Percentiles rank a stretch among this genome's conserved stretches.
Conservation (phyloP, 2,113 vertebrate genomes). For the Cranoglanis bouderius region DNA sequence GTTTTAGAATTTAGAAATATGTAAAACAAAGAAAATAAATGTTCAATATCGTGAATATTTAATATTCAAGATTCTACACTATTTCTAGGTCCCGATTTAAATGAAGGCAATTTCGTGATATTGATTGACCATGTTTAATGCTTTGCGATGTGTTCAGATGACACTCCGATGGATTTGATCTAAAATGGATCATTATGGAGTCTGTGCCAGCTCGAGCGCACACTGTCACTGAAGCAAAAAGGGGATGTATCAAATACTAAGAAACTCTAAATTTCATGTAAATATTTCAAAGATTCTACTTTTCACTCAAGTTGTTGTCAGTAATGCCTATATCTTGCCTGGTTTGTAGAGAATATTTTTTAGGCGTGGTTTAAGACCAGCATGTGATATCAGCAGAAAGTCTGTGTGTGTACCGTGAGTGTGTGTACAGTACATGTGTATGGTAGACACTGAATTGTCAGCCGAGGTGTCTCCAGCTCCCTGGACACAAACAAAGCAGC, state of each 20-base stretch:
- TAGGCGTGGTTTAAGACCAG: background rate
- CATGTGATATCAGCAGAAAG: background rate
- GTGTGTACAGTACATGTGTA: background rate
- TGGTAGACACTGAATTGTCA: background rate
- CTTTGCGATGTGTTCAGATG: no score
- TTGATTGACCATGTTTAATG: no score
- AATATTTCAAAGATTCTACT: background rate
- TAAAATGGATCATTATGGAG: background rate
- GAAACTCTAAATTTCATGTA: background rate
- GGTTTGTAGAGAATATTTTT: background rate
- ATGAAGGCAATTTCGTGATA: no score
- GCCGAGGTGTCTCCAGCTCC: slow-evolving; percentile 9
- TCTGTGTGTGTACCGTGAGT: background rate
- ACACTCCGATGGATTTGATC: background rate
- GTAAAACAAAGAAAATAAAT: no score
- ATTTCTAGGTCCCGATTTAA: no score
- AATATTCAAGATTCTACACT: no score
- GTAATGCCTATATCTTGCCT: background rate
- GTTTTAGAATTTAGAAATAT: no score
- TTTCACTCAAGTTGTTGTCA: background rate
- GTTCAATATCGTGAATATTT: no score
- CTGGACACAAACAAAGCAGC: slow-evolving; percentile 38
- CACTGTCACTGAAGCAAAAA: background rate
- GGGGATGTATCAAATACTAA: background rate
- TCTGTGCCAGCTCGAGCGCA: background rate